phyloP scores from a whole-genome alignment of 2,797 vertebrate genomes.

The Crocidura indochinensis region DNA sequence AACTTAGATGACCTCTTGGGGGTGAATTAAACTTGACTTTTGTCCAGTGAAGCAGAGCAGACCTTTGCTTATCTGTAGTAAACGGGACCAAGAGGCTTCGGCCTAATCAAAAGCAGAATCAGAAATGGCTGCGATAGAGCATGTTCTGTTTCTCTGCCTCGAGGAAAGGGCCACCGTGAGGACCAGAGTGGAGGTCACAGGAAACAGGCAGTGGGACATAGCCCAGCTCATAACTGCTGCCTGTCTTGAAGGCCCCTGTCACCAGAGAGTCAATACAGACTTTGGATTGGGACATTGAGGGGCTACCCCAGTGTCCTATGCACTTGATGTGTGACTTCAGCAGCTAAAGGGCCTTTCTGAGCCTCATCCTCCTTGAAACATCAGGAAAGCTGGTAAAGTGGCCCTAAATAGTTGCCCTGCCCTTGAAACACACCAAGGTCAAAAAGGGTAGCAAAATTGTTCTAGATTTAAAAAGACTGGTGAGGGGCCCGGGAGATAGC shows the following conservation, averaged over 20 bases:
- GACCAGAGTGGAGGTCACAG: not conserved
- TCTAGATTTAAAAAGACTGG: too few species aligned
- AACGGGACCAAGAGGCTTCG: conserved; percentile 32
- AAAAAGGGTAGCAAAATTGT: too few species aligned
- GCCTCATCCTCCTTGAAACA: not conserved
- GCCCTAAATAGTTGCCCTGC: too few species aligned
- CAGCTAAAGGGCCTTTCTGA: not conserved
- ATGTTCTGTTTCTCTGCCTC: not conserved
- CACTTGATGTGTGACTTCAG: not conserved
- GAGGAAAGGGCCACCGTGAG: not conserved
- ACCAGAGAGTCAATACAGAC: not conserved
- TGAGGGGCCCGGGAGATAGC: too few species aligned
- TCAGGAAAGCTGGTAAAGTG: too few species aligned
- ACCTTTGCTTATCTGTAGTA: conserved; percentile 69
- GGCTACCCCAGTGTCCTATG: not conserved
- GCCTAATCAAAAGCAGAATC: conserved; percentile 42
- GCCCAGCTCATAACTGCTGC: not conserved
- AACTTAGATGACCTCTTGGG: conserved; percentile 55
- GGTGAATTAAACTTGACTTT: conserved; percentile 64
- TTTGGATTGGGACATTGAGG: not conserved
- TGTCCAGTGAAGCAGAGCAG: conserved; percentile 58
- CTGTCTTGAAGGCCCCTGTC: too few species aligned
- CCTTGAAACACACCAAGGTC: too few species aligned
- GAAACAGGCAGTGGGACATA: not conserved
- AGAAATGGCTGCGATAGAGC: conserved; percentile 10